Evolutionary conservation across 1,140 invertebrate species (phyloP).

Genomic region (Seison nebaliae): DNA sequence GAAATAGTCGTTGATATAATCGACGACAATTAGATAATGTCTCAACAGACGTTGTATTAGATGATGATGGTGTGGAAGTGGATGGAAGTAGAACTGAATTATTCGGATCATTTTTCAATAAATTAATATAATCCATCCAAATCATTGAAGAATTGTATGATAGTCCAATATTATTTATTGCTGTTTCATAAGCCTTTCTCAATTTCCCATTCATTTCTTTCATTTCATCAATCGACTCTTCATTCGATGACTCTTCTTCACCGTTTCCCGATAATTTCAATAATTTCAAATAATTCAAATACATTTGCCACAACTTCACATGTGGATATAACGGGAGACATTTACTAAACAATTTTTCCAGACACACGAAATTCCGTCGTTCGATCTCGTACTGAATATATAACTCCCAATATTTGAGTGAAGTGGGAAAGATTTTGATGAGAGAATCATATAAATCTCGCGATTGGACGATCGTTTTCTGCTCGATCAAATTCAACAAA

Average conservation of each 20-base stretch:
- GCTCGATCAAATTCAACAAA: too few relatives aligned
- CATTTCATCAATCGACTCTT: conserved; percentile 33
- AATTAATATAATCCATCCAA: conserved; percentile 89
- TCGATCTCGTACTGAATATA: too few relatives aligned
- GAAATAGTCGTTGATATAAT: background rate
- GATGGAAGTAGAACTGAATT: conserved; percentile 19
- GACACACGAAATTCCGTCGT: too few relatives aligned
- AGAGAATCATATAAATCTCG: too few relatives aligned
- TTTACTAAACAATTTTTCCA: too few relatives aligned
- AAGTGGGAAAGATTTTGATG: too few relatives aligned
- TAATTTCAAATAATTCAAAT: conserved; percentile 57
- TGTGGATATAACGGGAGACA: too few relatives aligned
- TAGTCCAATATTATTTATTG: conserved; percentile 90
- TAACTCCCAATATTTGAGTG: too few relatives aligned
- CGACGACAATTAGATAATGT: conserved; percentile 1
- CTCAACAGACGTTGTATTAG: background rate
- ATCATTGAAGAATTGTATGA: conserved; percentile 78
- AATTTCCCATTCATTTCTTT: conserved; percentile 98
- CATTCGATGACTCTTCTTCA: background rate
- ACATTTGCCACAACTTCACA: conserved; percentile 92
- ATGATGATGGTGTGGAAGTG: background rate
- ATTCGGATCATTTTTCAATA: conserved; percentile 82
- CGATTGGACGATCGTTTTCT: too few relatives aligned
- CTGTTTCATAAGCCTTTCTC: conserved; percentile 98
- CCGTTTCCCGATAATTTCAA: background rate